Conservation (phyloP, 2,113 vertebrate species). For the Antigone vipio region DNA sequence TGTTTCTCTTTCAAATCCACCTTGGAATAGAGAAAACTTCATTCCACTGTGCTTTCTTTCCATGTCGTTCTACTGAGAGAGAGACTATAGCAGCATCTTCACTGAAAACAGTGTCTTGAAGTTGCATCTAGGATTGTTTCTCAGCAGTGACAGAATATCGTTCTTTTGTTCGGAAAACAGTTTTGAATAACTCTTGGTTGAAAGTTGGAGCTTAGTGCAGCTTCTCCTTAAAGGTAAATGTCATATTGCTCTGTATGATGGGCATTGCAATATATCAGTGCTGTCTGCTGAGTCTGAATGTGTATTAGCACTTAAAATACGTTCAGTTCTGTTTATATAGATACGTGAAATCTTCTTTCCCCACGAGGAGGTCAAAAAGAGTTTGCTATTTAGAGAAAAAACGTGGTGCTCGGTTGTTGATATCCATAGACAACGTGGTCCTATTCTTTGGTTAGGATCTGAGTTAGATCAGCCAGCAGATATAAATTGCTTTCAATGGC, state of each 20-base stretch:
- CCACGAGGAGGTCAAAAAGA: not conserved
- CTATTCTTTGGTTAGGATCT: not conserved
- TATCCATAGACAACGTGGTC: rapidly evolving
- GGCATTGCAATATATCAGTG: not conserved
- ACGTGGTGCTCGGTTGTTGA: not conserved
- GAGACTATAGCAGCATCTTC: not conserved
- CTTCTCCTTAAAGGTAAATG: not conserved
- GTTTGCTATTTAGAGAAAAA: not conserved
- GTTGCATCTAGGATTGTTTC: not conserved
- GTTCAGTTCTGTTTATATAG: not conserved
- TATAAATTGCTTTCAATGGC: not conserved
- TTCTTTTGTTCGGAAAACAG: not conserved
- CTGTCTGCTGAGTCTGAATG: not conserved
- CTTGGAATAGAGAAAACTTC: not conserved
- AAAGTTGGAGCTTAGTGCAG: not conserved
- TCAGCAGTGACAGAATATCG: not conserved
- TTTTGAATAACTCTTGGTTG: not conserved
- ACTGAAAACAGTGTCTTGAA: not conserved
- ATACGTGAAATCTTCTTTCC: not conserved
- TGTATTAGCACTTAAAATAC: not conserved
- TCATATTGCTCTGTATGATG: not conserved
- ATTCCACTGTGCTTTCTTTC: not conserved
- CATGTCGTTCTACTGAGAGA: not conserved
- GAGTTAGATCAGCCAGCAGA: not conserved
- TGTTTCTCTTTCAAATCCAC: not conserved